Percentiles rank a stretch among this genome's conserved stretches.
These are phyloP conservation scores for Tragelaphus oryx DNA, from an alignment of 2,797 vertebrate genomes.

Conservation along the genomic window DNA sequence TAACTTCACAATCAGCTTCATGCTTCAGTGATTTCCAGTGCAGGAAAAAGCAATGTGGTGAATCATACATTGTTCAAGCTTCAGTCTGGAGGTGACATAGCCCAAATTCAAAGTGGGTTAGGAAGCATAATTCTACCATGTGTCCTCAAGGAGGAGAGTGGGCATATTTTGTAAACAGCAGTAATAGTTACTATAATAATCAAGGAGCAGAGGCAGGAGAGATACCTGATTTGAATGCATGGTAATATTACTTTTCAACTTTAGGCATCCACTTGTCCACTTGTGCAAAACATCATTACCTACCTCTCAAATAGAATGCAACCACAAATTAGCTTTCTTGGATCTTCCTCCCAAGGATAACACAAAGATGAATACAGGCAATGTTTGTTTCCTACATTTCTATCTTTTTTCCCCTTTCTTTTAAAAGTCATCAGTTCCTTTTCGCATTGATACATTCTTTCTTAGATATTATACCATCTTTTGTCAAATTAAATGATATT, in stretches of 20 bases:
- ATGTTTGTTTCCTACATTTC: neutral
- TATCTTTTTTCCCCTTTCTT: neutral
- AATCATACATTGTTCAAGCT: neutral
- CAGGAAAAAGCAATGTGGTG: neutral
- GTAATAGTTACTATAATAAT: neutral
- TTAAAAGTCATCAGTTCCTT: neutral
- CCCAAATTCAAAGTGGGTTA: neutral
- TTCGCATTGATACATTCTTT: neutral
- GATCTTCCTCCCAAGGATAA: neutral
- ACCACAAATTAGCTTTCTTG: neutral
- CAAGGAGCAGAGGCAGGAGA: neutral
- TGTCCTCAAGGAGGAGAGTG: neutral
- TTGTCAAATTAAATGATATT: neutral
- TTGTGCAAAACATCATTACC: neutral
- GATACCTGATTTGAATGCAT: neutral
- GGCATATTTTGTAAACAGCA: neutral
- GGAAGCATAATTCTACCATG: neutral
- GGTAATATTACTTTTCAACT: neutral
- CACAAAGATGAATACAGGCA: neutral
- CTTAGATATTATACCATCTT: neutral
- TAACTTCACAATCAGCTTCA: neutral
- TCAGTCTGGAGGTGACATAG: neutral
- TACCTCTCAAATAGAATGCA: neutral
- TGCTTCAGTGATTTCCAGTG: neutral
- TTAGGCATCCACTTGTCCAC: neutral